A percentile compares a stretch with the other conserved stretches of the same genome.
These are phyloP conservation scores for Lacanobia oleracea DNA, from an alignment of 2,888 invertebrate genomes.

Conservation along the genomic window DNA sequence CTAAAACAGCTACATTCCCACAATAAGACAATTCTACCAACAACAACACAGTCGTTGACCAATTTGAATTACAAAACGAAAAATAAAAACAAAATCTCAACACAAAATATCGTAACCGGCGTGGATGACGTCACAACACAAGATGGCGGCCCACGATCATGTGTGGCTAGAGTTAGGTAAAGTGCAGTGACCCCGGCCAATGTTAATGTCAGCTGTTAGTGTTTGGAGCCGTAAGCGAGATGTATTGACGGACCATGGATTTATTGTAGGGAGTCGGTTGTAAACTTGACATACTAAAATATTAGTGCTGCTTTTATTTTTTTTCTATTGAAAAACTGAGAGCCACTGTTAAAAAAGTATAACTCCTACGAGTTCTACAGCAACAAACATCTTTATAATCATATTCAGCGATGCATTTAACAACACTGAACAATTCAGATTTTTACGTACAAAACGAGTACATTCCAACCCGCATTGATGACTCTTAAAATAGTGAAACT, in stretches of 20 bases:
- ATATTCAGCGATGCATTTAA: neutral
- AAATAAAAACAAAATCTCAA: conserved; percentile 61
- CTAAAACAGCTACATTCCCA: conserved; percentile 3
- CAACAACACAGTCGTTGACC: conserved; percentile 35
- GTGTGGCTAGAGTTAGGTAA: conserved; percentile 77
- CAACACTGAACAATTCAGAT: conserved; percentile 12
- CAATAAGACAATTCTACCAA: conserved; percentile 2
- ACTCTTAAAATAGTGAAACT: conserved; percentile 52
- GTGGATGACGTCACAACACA: conserved; percentile 76
- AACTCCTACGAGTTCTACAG: too few species aligned
- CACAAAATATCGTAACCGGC: conserved; percentile 68
- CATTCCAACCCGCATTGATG: conserved; percentile 30
- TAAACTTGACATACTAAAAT: conserved; percentile 40
- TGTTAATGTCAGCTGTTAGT: conserved; percentile 86
- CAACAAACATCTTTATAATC: neutral
- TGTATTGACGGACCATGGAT: conserved; percentile 67
- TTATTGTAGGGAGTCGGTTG: conserved; percentile 50
- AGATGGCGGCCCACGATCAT: conserved; percentile 78
- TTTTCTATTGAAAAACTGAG: neutral
- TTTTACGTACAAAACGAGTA: conserved; percentile 26
- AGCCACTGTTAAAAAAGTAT: neutral
- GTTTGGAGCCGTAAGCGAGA: conserved; percentile 68
- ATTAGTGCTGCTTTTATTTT: conserved; percentile 17
- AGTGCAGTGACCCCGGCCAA: conserved; percentile 83
- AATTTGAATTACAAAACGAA: conserved; percentile 64